Evolutionary conservation across 2,888 invertebrate genomes (phyloP).

Genomic region (Mellilla xanthometata): DNA sequence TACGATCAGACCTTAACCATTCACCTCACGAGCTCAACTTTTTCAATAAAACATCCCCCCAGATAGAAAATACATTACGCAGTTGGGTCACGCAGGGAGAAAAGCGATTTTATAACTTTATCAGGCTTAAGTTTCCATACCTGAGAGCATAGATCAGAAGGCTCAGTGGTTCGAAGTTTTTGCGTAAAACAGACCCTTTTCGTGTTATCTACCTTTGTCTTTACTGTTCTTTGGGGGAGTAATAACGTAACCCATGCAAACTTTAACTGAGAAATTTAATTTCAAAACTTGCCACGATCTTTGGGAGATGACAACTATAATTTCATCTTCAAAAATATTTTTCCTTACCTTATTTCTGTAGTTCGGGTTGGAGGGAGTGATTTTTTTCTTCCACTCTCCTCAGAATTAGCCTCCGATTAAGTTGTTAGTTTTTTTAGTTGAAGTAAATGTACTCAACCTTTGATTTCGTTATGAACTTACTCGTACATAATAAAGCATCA

Average conservation of each 20-base stretch:
- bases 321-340: too few relatives aligned
- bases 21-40: conserved; percentile 75
- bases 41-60: conserved; percentile 79
- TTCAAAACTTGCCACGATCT: too few relatives aligned
- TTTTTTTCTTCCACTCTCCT: too few relatives aligned
- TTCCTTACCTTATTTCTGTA: too few relatives aligned
- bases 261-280: too few relatives aligned
- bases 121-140: conserved; percentile 62
- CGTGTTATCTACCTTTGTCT: conserved; percentile 22
- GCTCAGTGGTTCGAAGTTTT: conserved; percentile 25
- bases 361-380: too few relatives aligned
- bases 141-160: conserved; percentile 38
- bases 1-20: conserved; percentile 60
- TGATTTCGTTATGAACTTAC: too few relatives aligned
- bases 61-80: conserved; percentile 56
- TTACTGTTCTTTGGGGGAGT: conserved; percentile 9
- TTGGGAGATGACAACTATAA: too few relatives aligned
- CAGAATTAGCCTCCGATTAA: too few relatives aligned
- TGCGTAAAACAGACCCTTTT: conserved; percentile 29
- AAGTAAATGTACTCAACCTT: too few relatives aligned
- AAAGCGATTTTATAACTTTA: conserved; percentile 79
- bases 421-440: too few relatives aligned
- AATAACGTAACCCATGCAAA: conserved; percentile 13
- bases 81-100: conserved; percentile 72
- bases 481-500: too few relatives aligned